phyloP scores from a whole-genome alignment of 2,113 vertebrate species.

The Halcyon senegalensis region DNA sequence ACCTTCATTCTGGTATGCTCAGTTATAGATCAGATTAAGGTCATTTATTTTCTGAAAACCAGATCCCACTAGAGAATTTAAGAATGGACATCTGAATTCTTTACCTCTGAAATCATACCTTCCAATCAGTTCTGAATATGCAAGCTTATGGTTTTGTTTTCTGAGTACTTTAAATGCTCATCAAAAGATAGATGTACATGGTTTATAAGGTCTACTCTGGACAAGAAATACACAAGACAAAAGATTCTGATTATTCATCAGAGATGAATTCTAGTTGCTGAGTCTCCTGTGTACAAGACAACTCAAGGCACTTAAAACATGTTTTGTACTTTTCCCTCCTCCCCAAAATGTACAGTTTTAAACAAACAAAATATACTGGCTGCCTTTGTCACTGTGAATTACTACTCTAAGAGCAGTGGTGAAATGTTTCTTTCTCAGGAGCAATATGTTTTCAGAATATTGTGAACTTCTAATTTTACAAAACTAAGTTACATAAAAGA shows the following conservation, averaged over 20 bases:
- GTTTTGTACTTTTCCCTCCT: slow-evolving; percentile 9
- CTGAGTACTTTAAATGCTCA: not conserved
- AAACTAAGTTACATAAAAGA: slow-evolving; percentile 20
- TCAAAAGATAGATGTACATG: not conserved
- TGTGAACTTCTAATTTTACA: slow-evolving; percentile 53
- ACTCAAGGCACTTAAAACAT: slow-evolving; percentile 32
- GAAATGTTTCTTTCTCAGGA: slow-evolving; percentile 63
- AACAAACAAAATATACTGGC: slow-evolving; percentile 46
- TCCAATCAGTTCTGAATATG: not conserved
- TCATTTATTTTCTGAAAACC: not conserved
- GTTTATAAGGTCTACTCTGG: not conserved
- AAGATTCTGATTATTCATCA: not conserved
- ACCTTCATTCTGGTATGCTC: not conserved
- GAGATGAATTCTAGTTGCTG: not conserved
- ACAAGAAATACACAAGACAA: not conserved
- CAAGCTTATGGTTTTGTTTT: not conserved
- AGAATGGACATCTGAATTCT: not conserved
- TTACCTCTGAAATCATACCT: not conserved
- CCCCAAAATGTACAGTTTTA: slow-evolving; percentile 35
- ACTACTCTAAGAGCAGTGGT: slow-evolving; percentile 40
- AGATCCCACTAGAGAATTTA: not conserved
- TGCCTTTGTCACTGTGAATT: slow-evolving; percentile 64
- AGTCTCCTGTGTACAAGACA: slow-evolving; percentile 36
- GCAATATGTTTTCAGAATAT: slow-evolving; percentile 43
- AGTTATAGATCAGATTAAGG: not conserved